Evolutionary conservation across 2,797 vertebrate species (phyloP), one percentile per base, ranked within the genome.

Genomic region (Ceryle rudis): DNA sequence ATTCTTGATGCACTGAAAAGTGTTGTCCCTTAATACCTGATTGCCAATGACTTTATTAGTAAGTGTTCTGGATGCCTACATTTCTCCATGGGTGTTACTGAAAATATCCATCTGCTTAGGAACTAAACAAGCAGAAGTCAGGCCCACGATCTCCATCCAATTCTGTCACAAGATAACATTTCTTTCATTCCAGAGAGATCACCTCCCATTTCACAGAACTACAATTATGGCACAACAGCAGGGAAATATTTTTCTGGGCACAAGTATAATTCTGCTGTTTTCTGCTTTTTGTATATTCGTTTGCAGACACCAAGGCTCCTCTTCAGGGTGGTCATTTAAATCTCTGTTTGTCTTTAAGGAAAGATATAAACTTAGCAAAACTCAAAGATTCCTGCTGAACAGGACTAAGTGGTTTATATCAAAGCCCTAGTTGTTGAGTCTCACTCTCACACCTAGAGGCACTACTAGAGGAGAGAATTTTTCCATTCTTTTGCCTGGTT

Each of bases 231-330:
- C 49, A 91, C 42, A 70, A 19, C 46, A 91, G 57, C 47, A 84
- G 80, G 78, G 72, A 72, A 93, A n/a, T 91, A 54, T 66, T 94
- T 94, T 95, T 88, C 85, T 90, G 42, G 75, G 82, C 52, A 88
- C 35, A n/a, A 66, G 4, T 37, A 6, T 28, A 87, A 62, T 55
- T 95, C 72, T 78, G 13, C 31, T 60, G 17, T 47, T 95, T 92
- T 77, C 28, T 92, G 31, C 17, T 54, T 64, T 88, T 67, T 92
- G 71, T 93, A 3, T 93, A 91, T 87, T 94, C 42, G 42, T 81
- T 87, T 83, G 73, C 86, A 96, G 94, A 86, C 69, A 78, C 19
- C 5, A 47, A 94, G 75, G 31, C 84, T 92, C 81, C 69, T 95
- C 75, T 89, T 82, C 57, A 41, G 81, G 60, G 72, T 91, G 71